phyloP scores from a whole-genome alignment of 2,113 vertebrate species.

The Apistogramma diplotaenia region DNA sequence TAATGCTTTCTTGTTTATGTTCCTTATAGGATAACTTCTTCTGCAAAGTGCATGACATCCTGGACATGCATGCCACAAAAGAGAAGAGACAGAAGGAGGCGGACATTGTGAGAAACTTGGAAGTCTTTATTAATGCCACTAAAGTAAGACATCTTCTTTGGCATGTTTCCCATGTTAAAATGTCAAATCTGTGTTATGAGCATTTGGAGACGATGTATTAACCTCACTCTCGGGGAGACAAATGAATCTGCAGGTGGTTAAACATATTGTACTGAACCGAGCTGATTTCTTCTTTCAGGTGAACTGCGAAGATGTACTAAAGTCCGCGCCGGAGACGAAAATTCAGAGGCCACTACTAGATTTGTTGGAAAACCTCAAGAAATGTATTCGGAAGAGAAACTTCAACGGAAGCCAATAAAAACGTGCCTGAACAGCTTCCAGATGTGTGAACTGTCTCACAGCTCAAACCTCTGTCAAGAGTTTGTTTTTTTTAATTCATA shows the following conservation, averaged over 20 bases:
- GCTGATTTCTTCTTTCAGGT: slow-evolving; percentile 20
- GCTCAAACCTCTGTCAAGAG: neutral
- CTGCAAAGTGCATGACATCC: slow-evolving; percentile 50
- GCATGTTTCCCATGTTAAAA: neutral
- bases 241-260: neutral
- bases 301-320: neutral
- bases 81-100: neutral
- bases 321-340: rapidly evolving
- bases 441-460: neutral
- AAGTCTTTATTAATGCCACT: rapidly evolving
- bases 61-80: rapidly evolving
- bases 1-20: neutral
- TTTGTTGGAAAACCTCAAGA: rapidly evolving
- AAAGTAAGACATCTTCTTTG: slow-evolving; percentile 16
- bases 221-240: neutral
- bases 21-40: slow-evolving; percentile 42
- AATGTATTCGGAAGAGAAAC: neutral
- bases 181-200: neutral
- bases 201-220: neutral
- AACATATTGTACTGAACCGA: neutral
- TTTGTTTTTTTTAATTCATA: no score
- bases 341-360: rapidly evolving
- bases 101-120: neutral
- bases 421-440: neutral
- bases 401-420: no score